Percentiles rank a stretch among this genome's conserved stretches.
These are phyloP conservation scores for Phalanger gymnotis DNA, from an alignment of 2,797 vertebrate species.

Conservation along the genomic window DNA sequence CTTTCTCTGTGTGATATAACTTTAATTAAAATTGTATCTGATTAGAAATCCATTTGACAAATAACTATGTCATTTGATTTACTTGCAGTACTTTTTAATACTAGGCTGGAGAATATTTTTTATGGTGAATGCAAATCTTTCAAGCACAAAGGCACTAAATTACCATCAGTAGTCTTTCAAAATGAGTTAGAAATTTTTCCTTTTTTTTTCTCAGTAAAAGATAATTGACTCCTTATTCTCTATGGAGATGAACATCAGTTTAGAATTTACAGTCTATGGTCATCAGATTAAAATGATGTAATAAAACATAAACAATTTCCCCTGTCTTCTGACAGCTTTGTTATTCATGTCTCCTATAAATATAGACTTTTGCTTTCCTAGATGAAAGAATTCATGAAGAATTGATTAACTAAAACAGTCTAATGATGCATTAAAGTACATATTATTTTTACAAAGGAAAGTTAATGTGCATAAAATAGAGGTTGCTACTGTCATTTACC, in stretches of 20 bases:
- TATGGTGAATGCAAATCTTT: slow-evolving; percentile 42
- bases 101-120: slow-evolving; percentile 33
- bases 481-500: not conserved
- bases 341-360: slow-evolving; percentile 2
- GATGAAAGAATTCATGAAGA: slow-evolving; percentile 44
- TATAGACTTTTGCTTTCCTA: not conserved
- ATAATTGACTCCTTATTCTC: slow-evolving; percentile 33
- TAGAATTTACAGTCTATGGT: slow-evolving; percentile 44
- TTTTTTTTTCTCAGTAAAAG: slow-evolving; percentile 6
- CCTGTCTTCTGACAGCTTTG: slow-evolving; percentile 32
- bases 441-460: slow-evolving; percentile 17
- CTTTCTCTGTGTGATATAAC: not conserved
- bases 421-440: slow-evolving; percentile 21
- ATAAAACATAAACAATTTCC: slow-evolving; percentile 23
- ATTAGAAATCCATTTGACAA: slow-evolving; percentile 34
- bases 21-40: slow-evolving; percentile 22
- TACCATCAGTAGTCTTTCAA: slow-evolving; percentile 49
- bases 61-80: slow-evolving; percentile 24
- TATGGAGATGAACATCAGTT: slow-evolving; percentile 33
- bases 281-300: slow-evolving; percentile 35
- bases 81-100: slow-evolving; percentile 24
- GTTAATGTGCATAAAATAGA: not conserved
- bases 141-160: slow-evolving; percentile 27
- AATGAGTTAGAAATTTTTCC: slow-evolving; percentile 27
- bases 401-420: slow-evolving; percentile 11